These are phyloP conservation scores for Mesorhabditis belari DNA, from an alignment of 2,888 invertebrate genomes.

Conservation along the genomic window DNA sequence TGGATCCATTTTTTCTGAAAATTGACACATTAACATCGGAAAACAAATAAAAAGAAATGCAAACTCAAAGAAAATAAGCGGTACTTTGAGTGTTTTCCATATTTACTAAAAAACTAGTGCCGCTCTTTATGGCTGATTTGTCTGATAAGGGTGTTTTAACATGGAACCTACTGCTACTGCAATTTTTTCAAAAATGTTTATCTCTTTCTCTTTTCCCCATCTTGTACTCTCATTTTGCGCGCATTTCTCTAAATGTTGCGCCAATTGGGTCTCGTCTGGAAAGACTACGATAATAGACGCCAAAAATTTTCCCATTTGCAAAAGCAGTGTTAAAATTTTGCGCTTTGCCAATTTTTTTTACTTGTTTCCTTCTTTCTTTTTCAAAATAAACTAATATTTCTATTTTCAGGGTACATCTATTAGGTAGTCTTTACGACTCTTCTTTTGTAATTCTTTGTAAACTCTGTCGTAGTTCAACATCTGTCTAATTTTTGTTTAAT, in stretches of 20 bases:
- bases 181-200: not conserved
- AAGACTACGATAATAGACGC: no score
- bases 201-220: not conserved
- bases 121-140: no score
- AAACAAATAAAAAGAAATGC: no score
- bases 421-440: constrained; percentile 37
- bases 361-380: not conserved
- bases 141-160: no score
- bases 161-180: no score
- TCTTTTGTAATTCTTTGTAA: constrained; percentile 23
- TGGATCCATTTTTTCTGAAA: not conserved
- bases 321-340: not conserved
- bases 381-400: not conserved
- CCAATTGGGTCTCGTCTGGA: no score
- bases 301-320: not conserved
- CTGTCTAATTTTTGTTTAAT: constrained; percentile 5
- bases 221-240: not conserved
- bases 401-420: constrained; percentile 40
- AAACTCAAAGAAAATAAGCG: not conserved
- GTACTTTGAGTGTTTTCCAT: not conserved
- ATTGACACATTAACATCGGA: not conserved
- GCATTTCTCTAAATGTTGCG: not conserved
- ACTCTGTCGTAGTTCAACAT: constrained; percentile 17
- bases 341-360: not conserved
- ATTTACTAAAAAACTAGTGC: no score